Evolutionary conservation across 1,140 invertebrate species (phyloP).

Genomic region (Drosophila dunni): DNA sequence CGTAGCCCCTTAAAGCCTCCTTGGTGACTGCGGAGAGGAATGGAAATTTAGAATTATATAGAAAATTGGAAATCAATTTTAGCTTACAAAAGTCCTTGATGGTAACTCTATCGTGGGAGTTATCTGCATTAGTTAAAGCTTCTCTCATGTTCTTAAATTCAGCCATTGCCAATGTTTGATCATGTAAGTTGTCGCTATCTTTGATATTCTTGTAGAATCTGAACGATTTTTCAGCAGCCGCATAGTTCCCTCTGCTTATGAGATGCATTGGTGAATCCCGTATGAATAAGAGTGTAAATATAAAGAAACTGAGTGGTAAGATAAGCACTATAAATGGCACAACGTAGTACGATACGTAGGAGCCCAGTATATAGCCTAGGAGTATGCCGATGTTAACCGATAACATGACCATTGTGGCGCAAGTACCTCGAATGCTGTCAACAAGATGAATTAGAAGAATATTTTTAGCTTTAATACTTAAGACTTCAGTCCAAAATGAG

Average conservation of each 20-base stretch:
- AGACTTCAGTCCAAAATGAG: no score
- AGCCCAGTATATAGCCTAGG: slow-evolving; percentile 64
- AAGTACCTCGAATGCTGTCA: slow-evolving; percentile 67
- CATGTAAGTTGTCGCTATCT: slow-evolving; percentile 21
- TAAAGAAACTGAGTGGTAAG: slow-evolving; percentile 50
- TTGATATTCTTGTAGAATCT: slow-evolving; percentile 67
- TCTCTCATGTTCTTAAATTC: slow-evolving; percentile 64
- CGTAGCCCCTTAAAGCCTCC: slow-evolving; percentile 47
- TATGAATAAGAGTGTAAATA: slow-evolving; percentile 52
- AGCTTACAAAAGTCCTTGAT: slow-evolving; percentile 66
- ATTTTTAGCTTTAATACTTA: not conserved
- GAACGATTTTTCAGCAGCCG: slow-evolving; percentile 59
- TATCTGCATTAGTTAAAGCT: slow-evolving; percentile 39
- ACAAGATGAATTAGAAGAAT: not conserved
- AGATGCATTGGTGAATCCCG: slow-evolving; percentile 73
- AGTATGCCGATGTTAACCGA: slow-evolving; percentile 67
- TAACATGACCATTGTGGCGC: slow-evolving; percentile 69
- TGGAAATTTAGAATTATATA: not conserved
- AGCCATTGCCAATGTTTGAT: slow-evolving; percentile 44
- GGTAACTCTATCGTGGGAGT: slow-evolving; percentile 23
- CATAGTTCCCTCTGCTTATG: slow-evolving; percentile 45
- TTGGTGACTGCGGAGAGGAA: slow-evolving; percentile 34
- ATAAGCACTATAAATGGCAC: slow-evolving; percentile 53
- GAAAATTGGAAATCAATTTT: not conserved
- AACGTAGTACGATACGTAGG: slow-evolving; percentile 56